These are phyloP conservation scores for Phalacrocorax carbo DNA, from an alignment of 2,113 vertebrate species.

Conservation along the genomic window DNA sequence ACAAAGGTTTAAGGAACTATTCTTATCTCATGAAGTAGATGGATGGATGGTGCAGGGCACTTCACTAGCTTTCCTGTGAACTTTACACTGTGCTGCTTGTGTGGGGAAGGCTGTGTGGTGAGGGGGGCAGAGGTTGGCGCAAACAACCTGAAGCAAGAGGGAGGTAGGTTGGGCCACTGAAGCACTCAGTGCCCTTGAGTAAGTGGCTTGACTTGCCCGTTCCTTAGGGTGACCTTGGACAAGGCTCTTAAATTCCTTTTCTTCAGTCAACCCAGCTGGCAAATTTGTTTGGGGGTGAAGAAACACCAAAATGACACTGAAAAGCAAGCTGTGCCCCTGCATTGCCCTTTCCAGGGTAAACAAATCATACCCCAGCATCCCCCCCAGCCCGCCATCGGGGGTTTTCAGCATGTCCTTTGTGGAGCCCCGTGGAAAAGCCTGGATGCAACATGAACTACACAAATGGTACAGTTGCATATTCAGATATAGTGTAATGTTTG, in stretches of 20 bases:
- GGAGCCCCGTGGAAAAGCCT: conserved; percentile 63
- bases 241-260: conserved; percentile 71
- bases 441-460: conserved; percentile 42
- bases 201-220: conserved; percentile 65
- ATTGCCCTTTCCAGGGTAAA: conserved; percentile 69
- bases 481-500: conserved; percentile 8
- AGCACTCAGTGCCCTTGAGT: conserved; percentile 61
- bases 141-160: conserved; percentile 60
- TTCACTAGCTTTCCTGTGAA: conserved; percentile 51
- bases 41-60: conserved; percentile 24
- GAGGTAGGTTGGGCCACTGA: conserved; percentile 7
- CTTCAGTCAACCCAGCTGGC: conserved; percentile 51
- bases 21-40: conserved; percentile 54
- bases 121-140: conserved; percentile 59
- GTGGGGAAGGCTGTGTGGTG: conserved; percentile 53
- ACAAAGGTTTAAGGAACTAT: conserved; percentile 55
- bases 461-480: conserved; percentile 9
- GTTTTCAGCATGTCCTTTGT: conserved; percentile 44
- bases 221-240: conserved; percentile 73
- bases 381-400: neutral
- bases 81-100: conserved; percentile 59
- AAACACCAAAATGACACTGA: conserved; percentile 69
- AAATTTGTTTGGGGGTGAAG: conserved; percentile 53
- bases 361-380: conserved; percentile 38
- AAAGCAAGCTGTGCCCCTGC: conserved; percentile 60